These are phyloP conservation scores for Pelodiscus sinensis DNA, from an alignment of 2,113 vertebrate species.

Conservation along the genomic window DNA sequence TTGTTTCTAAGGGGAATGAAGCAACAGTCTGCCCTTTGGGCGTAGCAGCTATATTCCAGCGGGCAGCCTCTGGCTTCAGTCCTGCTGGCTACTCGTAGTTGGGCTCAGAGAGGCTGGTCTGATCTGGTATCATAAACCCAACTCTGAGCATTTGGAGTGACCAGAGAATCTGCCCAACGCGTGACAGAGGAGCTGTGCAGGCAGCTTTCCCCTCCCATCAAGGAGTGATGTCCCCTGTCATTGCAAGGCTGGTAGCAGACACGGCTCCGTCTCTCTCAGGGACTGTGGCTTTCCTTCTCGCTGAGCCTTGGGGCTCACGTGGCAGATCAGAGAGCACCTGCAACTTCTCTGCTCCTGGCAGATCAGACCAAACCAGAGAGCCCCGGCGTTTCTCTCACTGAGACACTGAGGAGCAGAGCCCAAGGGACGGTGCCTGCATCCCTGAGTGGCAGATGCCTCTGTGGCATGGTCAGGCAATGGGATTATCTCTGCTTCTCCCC, in stretches of 20 bases:
- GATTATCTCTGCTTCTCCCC: background rate
- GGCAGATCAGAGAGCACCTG: background rate
- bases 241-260: background rate
- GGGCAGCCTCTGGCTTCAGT: background rate
- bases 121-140: background rate
- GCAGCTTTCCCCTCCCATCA: background rate
- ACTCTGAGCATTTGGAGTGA: background rate
- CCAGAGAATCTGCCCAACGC: background rate
- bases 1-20: background rate
- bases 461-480: background rate
- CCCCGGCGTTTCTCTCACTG: background rate
- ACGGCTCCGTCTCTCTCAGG: background rate
- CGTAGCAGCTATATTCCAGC: background rate
- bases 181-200: background rate
- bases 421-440: background rate
- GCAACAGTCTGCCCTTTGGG: background rate
- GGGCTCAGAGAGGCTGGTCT: background rate
- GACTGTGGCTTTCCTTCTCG: background rate
- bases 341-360: background rate
- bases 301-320: background rate
- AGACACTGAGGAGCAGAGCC: background rate
- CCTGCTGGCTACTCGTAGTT: background rate
- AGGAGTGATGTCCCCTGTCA: background rate
- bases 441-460: background rate
- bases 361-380: background rate